phyloP scores from a whole-genome alignment of 2,797 vertebrate genomes.

The Hydrocynus forskahlii region DNA sequence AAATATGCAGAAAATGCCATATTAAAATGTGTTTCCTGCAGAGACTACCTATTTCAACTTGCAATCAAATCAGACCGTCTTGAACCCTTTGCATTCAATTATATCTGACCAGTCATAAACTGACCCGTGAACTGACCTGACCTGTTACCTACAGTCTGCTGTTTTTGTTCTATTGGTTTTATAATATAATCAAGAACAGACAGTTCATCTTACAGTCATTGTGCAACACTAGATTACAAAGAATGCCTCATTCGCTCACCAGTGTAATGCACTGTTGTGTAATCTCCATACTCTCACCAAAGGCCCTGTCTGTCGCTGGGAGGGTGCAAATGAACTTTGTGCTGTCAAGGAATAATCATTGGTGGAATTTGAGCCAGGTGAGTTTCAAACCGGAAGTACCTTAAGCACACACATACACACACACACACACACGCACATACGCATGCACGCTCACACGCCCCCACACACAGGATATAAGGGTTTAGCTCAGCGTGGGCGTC shows the following conservation, averaged over 20 bases:
- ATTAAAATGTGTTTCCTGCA: no score
- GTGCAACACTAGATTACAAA: neutral
- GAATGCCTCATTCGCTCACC: neutral
- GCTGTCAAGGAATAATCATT: slow-evolving; percentile 50
- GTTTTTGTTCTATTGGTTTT: neutral
- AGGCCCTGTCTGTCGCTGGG: neutral
- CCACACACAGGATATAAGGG: slow-evolving; percentile 48
- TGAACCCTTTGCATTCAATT: no score
- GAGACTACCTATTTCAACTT: no score
- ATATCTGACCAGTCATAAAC: no score
- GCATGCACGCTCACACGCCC: slow-evolving; percentile 36
- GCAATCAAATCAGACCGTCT: no score
- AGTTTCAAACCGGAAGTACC: slow-evolving; percentile 53
- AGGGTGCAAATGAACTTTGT: slow-evolving; percentile 2
- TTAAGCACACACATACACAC: slow-evolving; percentile 38
- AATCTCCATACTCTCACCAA: slow-evolving; percentile 5
- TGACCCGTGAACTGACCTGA: neutral
- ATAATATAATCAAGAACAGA: neutral
- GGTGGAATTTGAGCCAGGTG: slow-evolving; percentile 44
- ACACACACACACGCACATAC: slow-evolving; percentile 28
- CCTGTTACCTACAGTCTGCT: neutral
- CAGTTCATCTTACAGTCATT: neutral
- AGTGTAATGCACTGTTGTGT: neutral
- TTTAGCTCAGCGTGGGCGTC: slow-evolving; percentile 48
- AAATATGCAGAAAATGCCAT: no score